Percentiles rank a stretch among this genome's conserved stretches.
Conservation (phyloP, 2,113 vertebrate genomes). For the Psittacula cyanocephala region DNA sequence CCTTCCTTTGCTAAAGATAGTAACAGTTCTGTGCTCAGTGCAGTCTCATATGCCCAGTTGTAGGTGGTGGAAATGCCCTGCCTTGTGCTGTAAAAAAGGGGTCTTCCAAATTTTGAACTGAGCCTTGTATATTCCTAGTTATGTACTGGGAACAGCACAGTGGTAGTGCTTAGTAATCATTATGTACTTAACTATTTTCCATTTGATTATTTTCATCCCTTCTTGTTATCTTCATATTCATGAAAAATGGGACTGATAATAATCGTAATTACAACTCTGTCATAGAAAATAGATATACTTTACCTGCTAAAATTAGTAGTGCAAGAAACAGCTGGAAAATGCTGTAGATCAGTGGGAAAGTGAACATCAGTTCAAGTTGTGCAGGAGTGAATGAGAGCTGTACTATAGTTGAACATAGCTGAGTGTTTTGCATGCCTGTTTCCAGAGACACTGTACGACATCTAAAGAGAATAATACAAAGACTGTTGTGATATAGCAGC, state of each 20-base stretch:
- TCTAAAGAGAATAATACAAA: slow-evolving; percentile 64
- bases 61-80: not conserved
- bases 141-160: not conserved
- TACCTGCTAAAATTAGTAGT: slow-evolving; percentile 76
- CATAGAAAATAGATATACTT: not conserved
- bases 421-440: slow-evolving; percentile 93
- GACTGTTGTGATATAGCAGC: not conserved
- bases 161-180: not conserved
- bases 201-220: not conserved
- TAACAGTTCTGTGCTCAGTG: not conserved
- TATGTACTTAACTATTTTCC: not conserved
- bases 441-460: slow-evolving; percentile 93
- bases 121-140: not conserved
- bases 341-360: slow-evolving; percentile 95
- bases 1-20: not conserved
- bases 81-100: not conserved
- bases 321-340: slow-evolving; percentile 88
- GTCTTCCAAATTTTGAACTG: not conserved
- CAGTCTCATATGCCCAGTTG: not conserved
- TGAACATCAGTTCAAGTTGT: slow-evolving; percentile 87
- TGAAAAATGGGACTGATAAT: not conserved
- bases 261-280: not conserved
- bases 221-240: not conserved
- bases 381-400: slow-evolving; percentile 88
- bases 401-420: slow-evolving; percentile 92